Base-by-base conservation (phyloP, 2,797 vertebrate genomes). In the Eptatretus atami region DNA sequence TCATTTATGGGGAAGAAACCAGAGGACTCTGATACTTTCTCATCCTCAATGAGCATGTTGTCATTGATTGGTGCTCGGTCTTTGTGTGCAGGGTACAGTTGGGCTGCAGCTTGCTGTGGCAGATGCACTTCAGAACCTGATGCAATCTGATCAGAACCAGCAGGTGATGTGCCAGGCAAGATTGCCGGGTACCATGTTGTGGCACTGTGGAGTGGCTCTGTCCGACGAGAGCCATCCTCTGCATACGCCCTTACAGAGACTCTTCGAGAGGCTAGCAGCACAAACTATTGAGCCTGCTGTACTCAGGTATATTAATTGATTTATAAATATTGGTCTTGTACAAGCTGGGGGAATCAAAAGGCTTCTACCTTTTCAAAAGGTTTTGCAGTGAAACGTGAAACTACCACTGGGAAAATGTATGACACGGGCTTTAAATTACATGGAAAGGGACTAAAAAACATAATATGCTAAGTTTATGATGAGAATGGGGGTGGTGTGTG, bases 191-290 rank as follows among this genome's bases (percentile, higher is more conserved):
- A 79, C 86, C 1, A 78, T 96, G 60, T 69, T 98, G n/a, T 87
- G 87, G 73, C 77, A 85, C 64, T 98, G 90, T 68, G 83, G 86
- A 0, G 79, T 83, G 12, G 88, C 92, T 1, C 77, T 98, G 68
- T 80, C 81, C 0, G 86, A 98, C 0, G 90, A 98, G 71, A 90
- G 95, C 73, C 90, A 98, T 65, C 77, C 82, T 0, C 76, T 98
- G 61, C 92, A 96, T 70, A 87, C 87, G 0, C 92, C 92, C 0
- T 79, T 98, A 64, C 90, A 98, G 73, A 79, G 92, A 67, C 93
- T 88, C 82, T 98, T 98, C 63, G 92, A 98, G 74, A 79, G 92
- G 66, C 75, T 98, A 67, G 90, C 86, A 53, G 94, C 90, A 0
- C 92, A 98, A 74, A 86, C 88, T 0, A 77, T 98, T 74, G 84